Base-by-base conservation (phyloP, 2,113 vertebrate genomes). In the Hypocryptadius cinnamomeus region DNA sequence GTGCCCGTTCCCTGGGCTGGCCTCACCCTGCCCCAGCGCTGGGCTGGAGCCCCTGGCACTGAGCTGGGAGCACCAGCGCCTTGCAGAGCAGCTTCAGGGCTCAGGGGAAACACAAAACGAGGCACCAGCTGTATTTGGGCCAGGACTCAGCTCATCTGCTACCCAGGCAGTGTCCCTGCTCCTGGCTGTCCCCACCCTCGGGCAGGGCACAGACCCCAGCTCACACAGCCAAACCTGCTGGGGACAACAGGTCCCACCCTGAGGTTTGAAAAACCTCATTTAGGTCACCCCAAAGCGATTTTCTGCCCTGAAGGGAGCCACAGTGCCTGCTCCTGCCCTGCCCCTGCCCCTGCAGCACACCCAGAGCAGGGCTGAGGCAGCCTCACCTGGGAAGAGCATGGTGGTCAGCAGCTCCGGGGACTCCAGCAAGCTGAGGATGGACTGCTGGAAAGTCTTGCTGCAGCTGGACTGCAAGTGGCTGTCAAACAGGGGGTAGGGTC, bases 361-460 rank as follows among this genome's bases (percentile, higher is more conserved):
- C 15, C 2, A 0, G 56, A 27, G 66, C 66, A 53, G 53, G 8
- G 6, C 31, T 2, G 2, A 14, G 51, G 37, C 18, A 15, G 12
- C 65, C 97, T 48, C 91, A 99, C 98, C 98, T 98, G 99, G 99
- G 86, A 99, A 98, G 64, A 99, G 96, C 98, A 99, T 99, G 42
- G 99, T 99, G 79, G 98, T 98, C 61, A 99, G 97, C 25, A 98
- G 97, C 95, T 99, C 99, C 4, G 99, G 98, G 57, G 98, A 98
- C 95, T 98, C 98, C 97, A 99, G 95, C 97, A 98, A 96, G 94
- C 98, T 98, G 51, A 98, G 98, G 96, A 98, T 95, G 92, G 98
- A 97, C 71, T 98, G 98, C 96, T 99, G 99, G 97, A 99, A 99
- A 11, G 97, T 97, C 97, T 99, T 99, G 93, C 98, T 99, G 96